Evolutionary conservation across 2,797 vertebrate species (phyloP).

Genomic region (Darevskia nairensis): DNA sequence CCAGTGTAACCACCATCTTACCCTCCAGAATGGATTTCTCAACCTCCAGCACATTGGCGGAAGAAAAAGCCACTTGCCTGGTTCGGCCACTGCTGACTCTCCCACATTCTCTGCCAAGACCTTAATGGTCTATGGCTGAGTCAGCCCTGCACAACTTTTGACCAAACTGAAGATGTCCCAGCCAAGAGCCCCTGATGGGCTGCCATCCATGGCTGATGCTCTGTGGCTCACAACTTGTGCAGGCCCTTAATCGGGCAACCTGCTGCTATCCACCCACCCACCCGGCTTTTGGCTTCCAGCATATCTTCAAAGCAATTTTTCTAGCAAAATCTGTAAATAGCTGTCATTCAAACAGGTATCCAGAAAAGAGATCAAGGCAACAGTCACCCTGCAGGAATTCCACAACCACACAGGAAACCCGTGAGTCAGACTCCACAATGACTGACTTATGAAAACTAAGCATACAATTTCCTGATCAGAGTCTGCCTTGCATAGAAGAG

Average conservation of each 20-base stretch:
- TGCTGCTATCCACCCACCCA: background rate
- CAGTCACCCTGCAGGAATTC: constrained; percentile 60
- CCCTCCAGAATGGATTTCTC: background rate
- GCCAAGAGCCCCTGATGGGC: background rate
- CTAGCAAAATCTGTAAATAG: accelerated
- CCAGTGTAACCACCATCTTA: background rate
- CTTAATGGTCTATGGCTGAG: background rate
- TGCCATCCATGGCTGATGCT: background rate
- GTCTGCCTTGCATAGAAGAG: constrained; percentile 28
- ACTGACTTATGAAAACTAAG: constrained; percentile 49
- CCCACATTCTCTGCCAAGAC: background rate
- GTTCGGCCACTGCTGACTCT: background rate
- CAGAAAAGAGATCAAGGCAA: constrained; percentile 20
- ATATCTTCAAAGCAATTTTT: background rate
- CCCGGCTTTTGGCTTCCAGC: background rate
- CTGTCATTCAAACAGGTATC: background rate
- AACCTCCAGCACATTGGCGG: background rate
- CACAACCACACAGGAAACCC: constrained; percentile 40
- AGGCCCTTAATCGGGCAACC: accelerated
- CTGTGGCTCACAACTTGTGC: background rate
- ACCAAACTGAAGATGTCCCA: background rate
- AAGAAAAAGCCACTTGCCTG: constrained; percentile 39
- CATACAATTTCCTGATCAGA: background rate
- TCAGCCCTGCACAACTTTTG: background rate
- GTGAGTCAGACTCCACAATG: constrained; percentile 54